A percentile compares a stretch with the other conserved stretches of the same genome.
These are phyloP conservation scores for Euborellia annulipes DNA, from an alignment of 1,140 invertebrate species.

Conservation along the genomic window DNA sequence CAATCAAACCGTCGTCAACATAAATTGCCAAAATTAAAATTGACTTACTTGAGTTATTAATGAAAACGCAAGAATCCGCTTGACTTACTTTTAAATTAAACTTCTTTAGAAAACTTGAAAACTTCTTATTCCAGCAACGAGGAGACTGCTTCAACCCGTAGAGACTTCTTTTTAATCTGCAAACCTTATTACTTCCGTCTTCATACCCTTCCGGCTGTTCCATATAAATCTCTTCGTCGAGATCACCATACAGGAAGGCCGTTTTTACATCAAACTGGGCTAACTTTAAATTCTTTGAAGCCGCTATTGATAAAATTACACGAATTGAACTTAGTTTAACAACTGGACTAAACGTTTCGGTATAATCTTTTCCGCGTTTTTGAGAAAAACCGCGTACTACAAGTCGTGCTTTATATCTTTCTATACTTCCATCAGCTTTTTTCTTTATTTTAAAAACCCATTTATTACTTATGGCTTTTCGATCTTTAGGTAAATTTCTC, in stretches of 20 bases:
- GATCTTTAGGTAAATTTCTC: too few species aligned
- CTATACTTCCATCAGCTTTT: slow-evolving; percentile 17
- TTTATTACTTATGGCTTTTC: too few species aligned
- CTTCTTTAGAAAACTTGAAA: too few species aligned
- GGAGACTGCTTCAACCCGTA: slow-evolving; percentile 12
- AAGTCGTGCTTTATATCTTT: slow-evolving; percentile 25
- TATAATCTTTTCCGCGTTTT: slow-evolving; percentile 21
- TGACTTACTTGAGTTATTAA: too few species aligned
- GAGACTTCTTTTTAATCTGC: slow-evolving; percentile 9
- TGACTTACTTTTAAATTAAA: too few species aligned
- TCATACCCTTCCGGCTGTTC: slow-evolving; percentile 22
- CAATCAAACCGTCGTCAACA: too few species aligned
- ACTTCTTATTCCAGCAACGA: too few species aligned
- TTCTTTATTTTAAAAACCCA: slow-evolving; percentile 23
- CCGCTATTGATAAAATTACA: slow-evolving; percentile 23
- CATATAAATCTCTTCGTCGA: slow-evolving; percentile 28
- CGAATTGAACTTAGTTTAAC: slow-evolving; percentile 22
- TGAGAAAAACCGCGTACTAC: slow-evolving; percentile 29
- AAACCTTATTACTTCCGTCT: slow-evolving; percentile 8
- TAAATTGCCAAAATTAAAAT: too few species aligned
- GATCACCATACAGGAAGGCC: slow-evolving; percentile 25
- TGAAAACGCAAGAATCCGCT: too few species aligned
- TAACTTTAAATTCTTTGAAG: slow-evolving; percentile 19
- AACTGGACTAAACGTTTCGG: slow-evolving; percentile 24
- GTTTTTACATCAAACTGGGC: slow-evolving; percentile 24